Evolutionary conservation across 2,888 invertebrate genomes (phyloP), one percentile per base, ranked within the genome.

Genomic region (Bimastos eiseni): DNA sequence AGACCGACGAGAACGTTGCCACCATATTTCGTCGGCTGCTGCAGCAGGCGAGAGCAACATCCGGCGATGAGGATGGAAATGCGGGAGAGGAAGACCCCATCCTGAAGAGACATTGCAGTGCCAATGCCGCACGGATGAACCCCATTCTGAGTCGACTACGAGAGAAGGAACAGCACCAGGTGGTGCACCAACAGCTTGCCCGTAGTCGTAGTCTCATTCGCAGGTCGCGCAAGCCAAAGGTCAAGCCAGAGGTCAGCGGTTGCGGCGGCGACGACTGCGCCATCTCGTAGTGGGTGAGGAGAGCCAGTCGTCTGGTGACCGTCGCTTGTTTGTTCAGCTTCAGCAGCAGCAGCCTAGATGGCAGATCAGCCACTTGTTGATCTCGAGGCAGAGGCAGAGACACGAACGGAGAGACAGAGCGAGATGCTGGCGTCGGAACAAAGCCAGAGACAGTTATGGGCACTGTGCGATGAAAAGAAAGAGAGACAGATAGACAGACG

Each of bases 21-120:
- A 97, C 97, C 93, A 96, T 97, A 91, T 98, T 98, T 95, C 96
- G 97, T 93, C 96, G 97, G 91, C 96, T 98, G 94, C 96, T 98
- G 92, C 96, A 97, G 83, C 96, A 98, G 90, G 97, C 97, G 90
- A 97, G 97, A 93, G 30, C 84, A 3, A 19, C 37, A 0, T 41
- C 91, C 13, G 83, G 49, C n/a, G 95, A 95, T 6, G 91, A 93
- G 38, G 86, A 86, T 13, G 86, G 37, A 1, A 33, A 92, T 92
- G 93, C 93, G 36, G 86, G 37, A 34, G 86, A 36, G 0, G 34
- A 86, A 36, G 34, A 89, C 30, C 30, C 44, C 17, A 93, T 92
- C 92, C 95, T 97, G 91, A 96, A 97, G 93, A 96, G 97, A 91
- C 96, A 97, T 92, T 97, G 97, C 92, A 97, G 97, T 93, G 97